phyloP scores from a whole-genome alignment of 2,797 vertebrate genomes.

The Poeciliopsis turneri region DNA sequence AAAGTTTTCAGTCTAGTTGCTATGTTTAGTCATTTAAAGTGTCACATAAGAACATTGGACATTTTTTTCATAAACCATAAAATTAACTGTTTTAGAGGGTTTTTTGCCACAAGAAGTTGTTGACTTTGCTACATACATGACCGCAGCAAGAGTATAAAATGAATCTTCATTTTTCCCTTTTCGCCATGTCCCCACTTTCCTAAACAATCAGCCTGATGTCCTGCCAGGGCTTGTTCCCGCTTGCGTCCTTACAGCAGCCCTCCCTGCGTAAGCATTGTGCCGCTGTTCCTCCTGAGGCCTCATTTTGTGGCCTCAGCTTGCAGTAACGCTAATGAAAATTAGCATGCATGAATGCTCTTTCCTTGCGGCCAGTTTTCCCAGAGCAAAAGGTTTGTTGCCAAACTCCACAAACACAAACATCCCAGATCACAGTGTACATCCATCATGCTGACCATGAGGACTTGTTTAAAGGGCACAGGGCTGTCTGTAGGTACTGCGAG shows the following conservation, averaged over 20 bases:
- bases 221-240: slow-evolving; percentile 12
- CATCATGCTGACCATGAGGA: slow-evolving; percentile 36
- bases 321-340: slow-evolving; percentile 73
- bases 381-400: slow-evolving; percentile 54
- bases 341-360: slow-evolving; percentile 62
- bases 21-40: neutral
- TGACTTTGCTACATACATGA: neutral
- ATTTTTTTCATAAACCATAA: neutral
- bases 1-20: neutral
- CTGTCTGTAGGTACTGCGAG: slow-evolving; percentile 17
- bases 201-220: slow-evolving; percentile 25
- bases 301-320: slow-evolving; percentile 62
- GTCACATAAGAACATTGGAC: neutral
- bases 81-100: neutral
- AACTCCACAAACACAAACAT: slow-evolving; percentile 48
- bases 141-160: neutral
- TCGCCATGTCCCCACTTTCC: slow-evolving; percentile 3
- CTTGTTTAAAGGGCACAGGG: slow-evolving; percentile 14
- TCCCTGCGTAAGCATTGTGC: slow-evolving; percentile 56
- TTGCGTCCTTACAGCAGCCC: slow-evolving; percentile 29
- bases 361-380: slow-evolving; percentile 37
- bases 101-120: neutral
- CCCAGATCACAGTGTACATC: slow-evolving; percentile 46
- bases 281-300: slow-evolving; percentile 57
- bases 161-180: neutral